Conservation (phyloP, 2,797 vertebrate genomes). For the Ibycter americanus region DNA sequence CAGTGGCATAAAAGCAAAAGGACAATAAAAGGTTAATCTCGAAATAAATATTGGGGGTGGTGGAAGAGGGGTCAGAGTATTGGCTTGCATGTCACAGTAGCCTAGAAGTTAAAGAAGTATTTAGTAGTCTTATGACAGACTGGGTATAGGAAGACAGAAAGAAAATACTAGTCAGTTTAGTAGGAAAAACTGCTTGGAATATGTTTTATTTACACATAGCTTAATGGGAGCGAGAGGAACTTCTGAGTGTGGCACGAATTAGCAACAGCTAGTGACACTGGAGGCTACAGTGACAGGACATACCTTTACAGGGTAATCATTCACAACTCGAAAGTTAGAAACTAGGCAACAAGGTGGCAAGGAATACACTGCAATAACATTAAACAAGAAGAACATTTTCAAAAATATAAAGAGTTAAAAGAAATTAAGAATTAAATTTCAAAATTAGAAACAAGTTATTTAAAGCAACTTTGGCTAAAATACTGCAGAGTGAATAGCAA, state of each 20-base stretch:
- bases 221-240: neutral
- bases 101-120: too few relatives aligned
- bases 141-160: neutral
- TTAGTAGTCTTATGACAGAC: neutral
- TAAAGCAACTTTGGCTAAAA: neutral
- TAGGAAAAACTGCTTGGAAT: neutral
- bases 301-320: neutral
- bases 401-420: neutral
- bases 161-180: neutral
- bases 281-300: neutral
- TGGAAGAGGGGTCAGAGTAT: too few relatives aligned
- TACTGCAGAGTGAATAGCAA: neutral
- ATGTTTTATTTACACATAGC: neutral
- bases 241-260: neutral
- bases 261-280: neutral
- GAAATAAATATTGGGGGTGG: neutral
- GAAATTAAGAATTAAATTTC: neutral
- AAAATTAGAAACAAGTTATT: neutral
- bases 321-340: neutral
- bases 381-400: neutral
- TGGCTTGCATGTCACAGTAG: too few relatives aligned
- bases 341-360: neutral
- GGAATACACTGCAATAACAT: neutral
- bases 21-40: neutral
- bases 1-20: neutral